Percentiles rank a stretch among this genome's conserved stretches.
phyloP scores from a whole-genome alignment of 2,113 vertebrate species.

The Gymnarchus niloticus region DNA sequence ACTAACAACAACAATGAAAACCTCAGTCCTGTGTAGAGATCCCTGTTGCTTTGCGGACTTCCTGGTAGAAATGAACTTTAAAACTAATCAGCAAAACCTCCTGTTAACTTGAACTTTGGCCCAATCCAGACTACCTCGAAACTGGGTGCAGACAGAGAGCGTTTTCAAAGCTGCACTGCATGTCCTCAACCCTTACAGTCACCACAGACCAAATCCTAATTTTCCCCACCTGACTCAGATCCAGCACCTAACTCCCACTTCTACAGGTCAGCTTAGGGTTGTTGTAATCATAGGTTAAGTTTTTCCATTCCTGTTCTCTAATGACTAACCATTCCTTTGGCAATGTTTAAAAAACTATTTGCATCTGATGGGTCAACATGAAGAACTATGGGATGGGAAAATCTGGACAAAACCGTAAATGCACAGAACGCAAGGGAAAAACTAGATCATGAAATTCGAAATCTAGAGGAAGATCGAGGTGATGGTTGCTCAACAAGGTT shows the following conservation, averaged over 20 bases:
- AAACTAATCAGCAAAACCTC: constrained; percentile 27
- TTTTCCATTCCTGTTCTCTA: neutral
- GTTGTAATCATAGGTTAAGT: neutral
- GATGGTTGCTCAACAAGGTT: neutral
- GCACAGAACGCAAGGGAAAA: neutral
- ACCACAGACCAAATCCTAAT: neutral
- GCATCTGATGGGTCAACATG: neutral
- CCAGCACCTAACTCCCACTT: neutral
- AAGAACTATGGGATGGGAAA: neutral
- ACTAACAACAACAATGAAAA: constrained; percentile 18
- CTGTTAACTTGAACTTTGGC: constrained; percentile 35
- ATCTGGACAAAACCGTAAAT: neutral
- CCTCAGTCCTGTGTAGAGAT: constrained; percentile 33
- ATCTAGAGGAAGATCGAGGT: neutral
- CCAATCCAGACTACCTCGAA: constrained; percentile 18
- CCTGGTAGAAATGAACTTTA: constrained; percentile 42
- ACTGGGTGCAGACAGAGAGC: neutral
- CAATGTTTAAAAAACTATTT: neutral
- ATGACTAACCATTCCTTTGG: neutral
- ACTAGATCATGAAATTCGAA: no score
- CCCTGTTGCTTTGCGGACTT: constrained; percentile 29
- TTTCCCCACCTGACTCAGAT: neutral
- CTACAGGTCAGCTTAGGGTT: neutral
- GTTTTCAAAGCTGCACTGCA: neutral
- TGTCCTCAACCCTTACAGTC: neutral